Percentiles rank a stretch among this genome's conserved stretches.
Evolutionary conservation across 2,797 vertebrate genomes (phyloP).

Genomic region (Salmo trutta): DNA sequence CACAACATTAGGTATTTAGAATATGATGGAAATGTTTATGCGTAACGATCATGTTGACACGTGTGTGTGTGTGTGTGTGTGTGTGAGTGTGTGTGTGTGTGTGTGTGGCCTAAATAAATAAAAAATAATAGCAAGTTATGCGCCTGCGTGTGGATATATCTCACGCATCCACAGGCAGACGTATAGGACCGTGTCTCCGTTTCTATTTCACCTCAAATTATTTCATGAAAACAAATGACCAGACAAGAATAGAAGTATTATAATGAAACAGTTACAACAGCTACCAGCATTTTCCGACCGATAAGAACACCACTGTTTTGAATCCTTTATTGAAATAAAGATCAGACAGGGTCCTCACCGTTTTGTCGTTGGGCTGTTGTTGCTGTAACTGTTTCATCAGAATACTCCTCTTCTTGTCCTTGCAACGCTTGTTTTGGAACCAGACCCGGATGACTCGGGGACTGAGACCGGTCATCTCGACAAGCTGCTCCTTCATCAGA

Average conservation of each 20-base stretch:
- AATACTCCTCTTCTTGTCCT: slow-evolving; percentile 91
- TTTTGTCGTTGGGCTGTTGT: slow-evolving; percentile 93
- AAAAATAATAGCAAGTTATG: neutral
- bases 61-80: slow-evolving; percentile 14
- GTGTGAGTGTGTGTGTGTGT: neutral
- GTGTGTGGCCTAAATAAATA: neutral
- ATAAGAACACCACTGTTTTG: neutral
- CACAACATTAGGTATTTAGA: neutral
- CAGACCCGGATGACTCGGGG: slow-evolving; percentile 92
- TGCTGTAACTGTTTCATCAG: slow-evolving; percentile 95
- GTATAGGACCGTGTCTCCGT: neutral
- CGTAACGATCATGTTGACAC: neutral
- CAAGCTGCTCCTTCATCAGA: slow-evolving; percentile 94
- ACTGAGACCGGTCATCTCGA: slow-evolving; percentile 94
- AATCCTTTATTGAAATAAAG: neutral
- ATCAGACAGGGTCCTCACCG: slow-evolving; percentile 63
- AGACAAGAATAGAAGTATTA: slow-evolving; percentile 90
- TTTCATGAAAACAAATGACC: neutral
- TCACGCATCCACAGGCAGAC: neutral
- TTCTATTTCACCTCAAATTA: neutral
- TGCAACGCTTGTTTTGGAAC: slow-evolving; percentile 96
- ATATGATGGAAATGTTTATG: neutral
- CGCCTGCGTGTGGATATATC: neutral
- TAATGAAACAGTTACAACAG: slow-evolving; percentile 94
- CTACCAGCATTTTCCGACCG: slow-evolving; percentile 62